phyloP scores from a whole-genome alignment of 2,888 invertebrate species.

The Hemaris fuciformis region DNA sequence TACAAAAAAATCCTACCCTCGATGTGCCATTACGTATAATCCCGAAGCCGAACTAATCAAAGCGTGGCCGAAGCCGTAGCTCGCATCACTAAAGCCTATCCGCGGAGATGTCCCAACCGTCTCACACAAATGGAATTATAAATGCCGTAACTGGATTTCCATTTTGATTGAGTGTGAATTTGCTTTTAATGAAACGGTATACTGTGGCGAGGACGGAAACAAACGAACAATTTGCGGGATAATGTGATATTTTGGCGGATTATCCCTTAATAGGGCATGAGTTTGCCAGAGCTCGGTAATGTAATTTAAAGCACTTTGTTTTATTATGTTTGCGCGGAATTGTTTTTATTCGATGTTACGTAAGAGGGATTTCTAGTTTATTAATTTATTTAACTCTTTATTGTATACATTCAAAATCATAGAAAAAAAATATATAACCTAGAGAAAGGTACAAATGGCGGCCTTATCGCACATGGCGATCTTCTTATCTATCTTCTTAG shows the following conservation, averaged over 20 bases:
- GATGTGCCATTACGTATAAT: too few species aligned
- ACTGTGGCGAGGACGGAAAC: not conserved
- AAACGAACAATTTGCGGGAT: not conserved
- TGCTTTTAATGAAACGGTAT: slow-evolving; percentile 18
- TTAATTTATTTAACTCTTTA: too few species aligned
- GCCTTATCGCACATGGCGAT: too few species aligned
- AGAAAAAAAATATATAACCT: too few species aligned
- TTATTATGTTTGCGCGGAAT: not conserved
- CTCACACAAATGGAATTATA: slow-evolving; percentile 42
- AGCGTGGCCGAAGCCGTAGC: not conserved
- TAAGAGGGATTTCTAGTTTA: not conserved
- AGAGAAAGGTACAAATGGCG: too few species aligned
- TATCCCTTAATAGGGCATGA: not conserved
- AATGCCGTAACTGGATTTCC: slow-evolving; percentile 50
- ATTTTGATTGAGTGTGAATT: slow-evolving; percentile 54
- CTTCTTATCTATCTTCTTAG: too few species aligned
- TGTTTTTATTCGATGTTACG: not conserved
- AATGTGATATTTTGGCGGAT: slow-evolving; percentile 1
- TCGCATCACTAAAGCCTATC: not conserved
- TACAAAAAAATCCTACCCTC: too few species aligned
- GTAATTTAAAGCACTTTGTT: not conserved
- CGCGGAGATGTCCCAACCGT: slow-evolving; percentile 15
- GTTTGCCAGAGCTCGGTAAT: not conserved
- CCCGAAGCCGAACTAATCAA: not conserved
- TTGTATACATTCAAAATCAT: too few species aligned